Evolutionary conservation across 2,888 invertebrate genomes (phyloP).

Genomic region (Pomacea canaliculata): DNA sequence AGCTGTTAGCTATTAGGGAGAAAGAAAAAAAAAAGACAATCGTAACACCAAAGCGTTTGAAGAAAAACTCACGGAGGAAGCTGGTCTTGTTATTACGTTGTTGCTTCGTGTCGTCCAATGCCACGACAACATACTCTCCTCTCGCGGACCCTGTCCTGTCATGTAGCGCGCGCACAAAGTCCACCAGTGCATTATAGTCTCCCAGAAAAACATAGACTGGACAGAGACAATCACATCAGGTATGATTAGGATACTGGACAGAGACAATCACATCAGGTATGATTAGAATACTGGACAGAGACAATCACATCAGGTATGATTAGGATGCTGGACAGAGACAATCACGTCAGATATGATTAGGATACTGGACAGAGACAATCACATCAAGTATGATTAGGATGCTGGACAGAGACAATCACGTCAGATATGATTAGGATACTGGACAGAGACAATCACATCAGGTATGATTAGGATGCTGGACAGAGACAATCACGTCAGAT

Average conservation of each 20-base stretch:
- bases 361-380: too few species aligned
- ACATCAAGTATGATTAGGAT: slow-evolving; percentile 71
- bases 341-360: too few species aligned
- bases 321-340: slow-evolving; percentile 78
- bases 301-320: too few species aligned
- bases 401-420: slow-evolving; percentile 74
- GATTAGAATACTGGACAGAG: slow-evolving; percentile 78
- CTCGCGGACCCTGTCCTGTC: slow-evolving; percentile 78
- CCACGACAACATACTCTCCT: slow-evolving; percentile 91
- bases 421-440: slow-evolving; percentile 77
- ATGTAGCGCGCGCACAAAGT: slow-evolving; percentile 86
- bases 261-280: too few species aligned
- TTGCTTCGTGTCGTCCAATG: slow-evolving; percentile 3
- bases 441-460: slow-evolving; percentile 42
- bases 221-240: neutral
- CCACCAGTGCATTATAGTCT: slow-evolving; percentile 89
- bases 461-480: slow-evolving; percentile 78
- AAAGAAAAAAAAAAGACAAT: too few species aligned
- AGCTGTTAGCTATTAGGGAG: too few species aligned
- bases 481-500: neutral
- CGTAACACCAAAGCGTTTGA: too few species aligned
- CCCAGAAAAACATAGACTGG: slow-evolving; percentile 92
- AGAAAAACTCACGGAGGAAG: slow-evolving; percentile 8
- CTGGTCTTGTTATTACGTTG: too few species aligned
- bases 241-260: slow-evolving; percentile 78